Base-by-base conservation (phyloP, 2,797 vertebrate genomes). In the Gymnocypris eckloni region DNA sequence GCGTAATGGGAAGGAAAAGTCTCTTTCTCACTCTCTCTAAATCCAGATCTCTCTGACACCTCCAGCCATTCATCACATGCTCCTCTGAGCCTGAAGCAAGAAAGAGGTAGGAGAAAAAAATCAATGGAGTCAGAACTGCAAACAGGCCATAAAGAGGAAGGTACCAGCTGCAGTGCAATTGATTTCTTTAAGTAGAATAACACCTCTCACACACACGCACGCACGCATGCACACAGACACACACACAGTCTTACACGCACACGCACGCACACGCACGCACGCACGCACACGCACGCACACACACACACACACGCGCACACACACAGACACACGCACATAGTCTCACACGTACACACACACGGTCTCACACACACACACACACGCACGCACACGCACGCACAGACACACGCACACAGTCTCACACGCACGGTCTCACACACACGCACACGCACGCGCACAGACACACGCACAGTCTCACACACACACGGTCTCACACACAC, bases 41-140 rank as follows among this genome's bases (percentile, higher is more conserved):
- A 92, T 94, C 92, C 92, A 92, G 94, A 93, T 93, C 91, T 88
- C 91, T 86, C 88, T 18, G 39, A 89, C 91, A 89, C 91, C 92
- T 94, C 91, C 90, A 92, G 91, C 88, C 89, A 87, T 90, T 92
- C 91, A 92, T 93, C 89, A 78, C 85, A 25, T 4, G 76, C 39
- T 56, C 56, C 66, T 79, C 76, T 59, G 52, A 59, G 69, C 37
- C 67, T 22, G 50, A 43, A 70, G 66, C 67, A 39, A 28, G 50
- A 59, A n/a, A 5, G 54, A 79, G 54, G 7, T 37, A n/a, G 33
- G 20, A 66, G 15, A 4, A 25, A 67, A 81, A 82, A 82, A 72
- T 82, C 81, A 72, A 82, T 82, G 39, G 52, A 81, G 64, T 81
- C 45, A 81, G 66, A 54, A 71, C 66, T 70, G 48, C 80, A 81